These are phyloP conservation scores for Acrocephalus arundinaceus DNA, from an alignment of 2,113 vertebrate species.

Conservation along the genomic window DNA sequence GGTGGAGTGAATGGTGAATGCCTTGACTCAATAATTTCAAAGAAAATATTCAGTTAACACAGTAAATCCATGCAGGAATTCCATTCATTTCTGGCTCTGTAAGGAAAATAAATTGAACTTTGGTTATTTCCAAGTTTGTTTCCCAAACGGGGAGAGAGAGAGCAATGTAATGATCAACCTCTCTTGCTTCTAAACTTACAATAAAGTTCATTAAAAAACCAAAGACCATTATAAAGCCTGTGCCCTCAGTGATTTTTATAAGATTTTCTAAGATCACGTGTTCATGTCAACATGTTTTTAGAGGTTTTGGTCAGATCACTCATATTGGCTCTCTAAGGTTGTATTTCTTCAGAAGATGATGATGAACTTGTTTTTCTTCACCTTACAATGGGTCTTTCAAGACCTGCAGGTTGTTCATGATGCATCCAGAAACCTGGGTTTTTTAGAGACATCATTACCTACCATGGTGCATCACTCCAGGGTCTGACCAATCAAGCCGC, in stretches of 20 bases:
- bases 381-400: not conserved
- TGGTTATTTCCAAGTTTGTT: not conserved
- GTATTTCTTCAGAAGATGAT: not conserved
- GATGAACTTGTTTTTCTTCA: not conserved
- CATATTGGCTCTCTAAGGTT: not conserved
- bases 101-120: not conserved
- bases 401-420: not conserved
- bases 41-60: not conserved
- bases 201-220: not conserved
- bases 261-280: not conserved
- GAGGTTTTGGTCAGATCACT: not conserved
- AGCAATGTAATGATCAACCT: not conserved
- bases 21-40: not conserved
- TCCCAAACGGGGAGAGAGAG: not conserved
- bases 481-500: not conserved
- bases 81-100: not conserved
- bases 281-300: not conserved
- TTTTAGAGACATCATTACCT: not conserved
- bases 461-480: fast-evolving
- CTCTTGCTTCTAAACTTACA: not conserved
- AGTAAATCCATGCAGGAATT: not conserved
- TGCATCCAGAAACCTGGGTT: not conserved
- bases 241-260: not conserved
- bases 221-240: not conserved
- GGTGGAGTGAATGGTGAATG: not conserved